phyloP scores from a whole-genome alignment of 2,113 vertebrate genomes.

The Poeciliopsis occidentalis region DNA sequence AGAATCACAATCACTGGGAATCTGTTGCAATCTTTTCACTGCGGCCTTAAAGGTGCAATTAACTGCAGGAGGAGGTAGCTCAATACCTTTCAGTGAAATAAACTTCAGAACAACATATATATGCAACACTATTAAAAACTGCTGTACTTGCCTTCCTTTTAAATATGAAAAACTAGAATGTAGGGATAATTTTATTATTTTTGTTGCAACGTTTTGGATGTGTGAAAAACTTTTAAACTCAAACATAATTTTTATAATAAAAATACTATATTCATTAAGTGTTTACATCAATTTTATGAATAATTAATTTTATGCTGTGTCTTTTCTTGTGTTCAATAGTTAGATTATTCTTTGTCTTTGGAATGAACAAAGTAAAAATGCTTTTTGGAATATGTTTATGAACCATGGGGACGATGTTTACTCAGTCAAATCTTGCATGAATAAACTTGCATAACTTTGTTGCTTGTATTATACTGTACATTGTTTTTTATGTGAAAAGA shows the following conservation, averaged over 20 bases:
- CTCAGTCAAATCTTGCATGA: constrained; percentile 66
- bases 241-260: constrained; percentile 20
- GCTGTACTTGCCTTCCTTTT: constrained; percentile 59
- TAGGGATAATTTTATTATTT: constrained; percentile 2
- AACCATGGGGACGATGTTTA: constrained; percentile 79
- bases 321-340: constrained; percentile 25
- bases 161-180: constrained; percentile 20
- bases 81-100: neutral
- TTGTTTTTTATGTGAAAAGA: constrained; percentile 57
- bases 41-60: constrained; percentile 6
- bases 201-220: constrained; percentile 22
- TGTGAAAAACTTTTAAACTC: constrained; percentile 28
- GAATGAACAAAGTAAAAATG: constrained; percentile 13
- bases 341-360: constrained; percentile 21
- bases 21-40: constrained; percentile 14
- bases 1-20: neutral
- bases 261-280: constrained; percentile 44
- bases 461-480: constrained; percentile 79
- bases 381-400: constrained; percentile 52
- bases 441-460: constrained; percentile 62
- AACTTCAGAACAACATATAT: neutral
- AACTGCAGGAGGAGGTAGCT: constrained; percentile 3
- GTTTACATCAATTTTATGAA: constrained; percentile 68
- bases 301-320: constrained; percentile 11
- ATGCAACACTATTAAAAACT: constrained; percentile 42